phyloP scores from a whole-genome alignment of 2,113 vertebrate species.

The Dipodomys merriami region DNA sequence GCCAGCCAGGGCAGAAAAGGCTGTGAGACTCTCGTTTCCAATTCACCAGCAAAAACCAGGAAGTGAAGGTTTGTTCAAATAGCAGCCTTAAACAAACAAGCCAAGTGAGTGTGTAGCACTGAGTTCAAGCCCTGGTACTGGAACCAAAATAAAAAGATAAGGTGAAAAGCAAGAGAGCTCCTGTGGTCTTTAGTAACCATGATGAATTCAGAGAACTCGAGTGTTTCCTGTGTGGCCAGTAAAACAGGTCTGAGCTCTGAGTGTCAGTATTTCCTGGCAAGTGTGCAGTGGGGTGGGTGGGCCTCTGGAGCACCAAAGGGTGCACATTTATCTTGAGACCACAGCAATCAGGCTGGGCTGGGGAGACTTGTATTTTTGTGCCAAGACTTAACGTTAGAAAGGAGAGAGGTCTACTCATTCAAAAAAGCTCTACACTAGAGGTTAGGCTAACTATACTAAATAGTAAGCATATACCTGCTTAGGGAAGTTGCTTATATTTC shows the following conservation, averaged over 20 bases:
- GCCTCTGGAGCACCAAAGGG: background rate
- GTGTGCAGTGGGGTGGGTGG: background rate
- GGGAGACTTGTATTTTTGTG: background rate
- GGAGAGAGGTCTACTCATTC: background rate
- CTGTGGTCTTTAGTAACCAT: too few species aligned
- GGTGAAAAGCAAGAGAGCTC: too few species aligned
- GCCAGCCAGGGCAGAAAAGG: too few species aligned
- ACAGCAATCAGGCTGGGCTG: background rate
- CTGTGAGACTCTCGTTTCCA: too few species aligned
- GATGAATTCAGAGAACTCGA: background rate
- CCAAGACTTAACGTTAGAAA: constrained; percentile 33
- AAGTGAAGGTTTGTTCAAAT: too few species aligned
- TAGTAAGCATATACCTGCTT: background rate
- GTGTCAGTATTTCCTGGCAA: background rate
- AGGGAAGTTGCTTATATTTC: constrained; percentile 12
- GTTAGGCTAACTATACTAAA: background rate
- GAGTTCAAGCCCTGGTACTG: too few species aligned
- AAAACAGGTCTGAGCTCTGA: constrained; percentile 14
- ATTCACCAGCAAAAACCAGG: too few species aligned
- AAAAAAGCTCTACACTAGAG: background rate
- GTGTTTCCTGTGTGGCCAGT: background rate
- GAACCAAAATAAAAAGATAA: too few species aligned
- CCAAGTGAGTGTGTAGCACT: too few species aligned
- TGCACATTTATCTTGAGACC: background rate
- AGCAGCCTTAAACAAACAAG: too few species aligned